Percentiles rank a stretch among this genome's conserved stretches.
Conservation (phyloP, 2,113 vertebrate species). For the Chunga burmeisteri region DNA sequence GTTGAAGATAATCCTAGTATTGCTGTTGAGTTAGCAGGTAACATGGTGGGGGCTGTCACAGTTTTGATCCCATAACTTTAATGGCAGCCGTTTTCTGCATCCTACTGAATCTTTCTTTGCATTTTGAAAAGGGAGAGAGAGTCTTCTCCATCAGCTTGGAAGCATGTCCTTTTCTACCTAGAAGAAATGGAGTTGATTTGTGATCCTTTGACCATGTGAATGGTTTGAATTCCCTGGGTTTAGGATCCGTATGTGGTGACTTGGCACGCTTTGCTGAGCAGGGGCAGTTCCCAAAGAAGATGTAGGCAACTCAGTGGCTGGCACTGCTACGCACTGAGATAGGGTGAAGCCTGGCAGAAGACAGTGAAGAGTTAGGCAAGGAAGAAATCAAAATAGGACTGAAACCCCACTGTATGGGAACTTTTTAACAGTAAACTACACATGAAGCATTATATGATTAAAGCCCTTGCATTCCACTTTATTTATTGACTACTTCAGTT, state of each 20-base stretch:
- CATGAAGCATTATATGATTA: neutral
- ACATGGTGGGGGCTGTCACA: neutral
- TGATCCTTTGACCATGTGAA: rapidly evolving
- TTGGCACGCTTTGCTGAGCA: neutral
- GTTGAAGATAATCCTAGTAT: neutral
- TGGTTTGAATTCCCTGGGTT: neutral
- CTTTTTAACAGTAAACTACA: neutral
- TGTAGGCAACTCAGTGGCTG: neutral
- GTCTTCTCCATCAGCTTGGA: neutral
- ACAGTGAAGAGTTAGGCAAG: neutral
- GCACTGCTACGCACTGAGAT: neutral
- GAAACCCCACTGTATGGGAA: neutral
- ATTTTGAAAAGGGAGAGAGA: neutral
- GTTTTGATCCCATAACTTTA: neutral
- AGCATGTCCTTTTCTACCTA: neutral
- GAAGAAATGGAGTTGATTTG: neutral
- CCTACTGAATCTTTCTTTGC: neutral
- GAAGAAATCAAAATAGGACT: neutral
- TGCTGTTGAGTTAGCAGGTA: neutral
- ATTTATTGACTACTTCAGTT: neutral
- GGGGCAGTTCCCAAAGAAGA: neutral
- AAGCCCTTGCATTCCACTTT: neutral
- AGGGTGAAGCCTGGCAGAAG: neutral
- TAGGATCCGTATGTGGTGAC: neutral
- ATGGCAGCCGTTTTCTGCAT: neutral